Base-by-base conservation (phyloP, 2,888 invertebrate genomes). In the Sarcophaga subvicina region DNA sequence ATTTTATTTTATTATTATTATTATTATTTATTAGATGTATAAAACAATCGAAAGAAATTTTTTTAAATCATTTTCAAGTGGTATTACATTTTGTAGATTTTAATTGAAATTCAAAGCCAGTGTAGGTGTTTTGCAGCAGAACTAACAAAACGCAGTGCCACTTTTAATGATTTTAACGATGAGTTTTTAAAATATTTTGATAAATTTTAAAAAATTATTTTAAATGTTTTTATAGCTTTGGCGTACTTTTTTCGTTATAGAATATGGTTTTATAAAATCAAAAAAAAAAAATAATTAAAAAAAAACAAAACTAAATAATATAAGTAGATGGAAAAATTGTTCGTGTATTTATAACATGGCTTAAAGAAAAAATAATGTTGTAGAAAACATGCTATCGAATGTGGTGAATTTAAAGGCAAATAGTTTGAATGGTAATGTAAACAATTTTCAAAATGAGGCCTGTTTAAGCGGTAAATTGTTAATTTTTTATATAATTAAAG, bases 11-110 rank as follows among this genome's bases (percentile, higher is more conserved):
- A 54, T 66, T 4, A 60, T 17, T 10, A 10, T 37, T 37, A 37
- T 37, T 37, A 37, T 37, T 37, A 37, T 37, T 37, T 37, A 37
- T 77, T 80, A 62, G 17, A 12, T 2, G 54, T 64, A 69, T 80
- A 87, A 85, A 83, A 87, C 85, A 87, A 87, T 87, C 45, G 81
- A 81, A 87, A 87, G 87, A 84, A 87, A 87, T 76, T 82, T 66
- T 84, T 81, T 72, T 20, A 87, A 82, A 84, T 78, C 87, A 84
- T 84, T 79, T 81, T 87, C 81, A 82, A 87, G 87, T 87, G 87
- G 87, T 82, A 87, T 84, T 87, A 79, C 81, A 84, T 79, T 87
- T 87, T 87, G 87, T 72, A 84, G 81, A 78, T 83, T 54, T 37
- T 72, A 76, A 49, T 77, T 73, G 37, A 73, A 73, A 70, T 63